Evolutionary conservation across 2,113 vertebrate genomes (phyloP), one percentile per base, ranked within the genome.

Genomic region (Chaetura pelagica): DNA sequence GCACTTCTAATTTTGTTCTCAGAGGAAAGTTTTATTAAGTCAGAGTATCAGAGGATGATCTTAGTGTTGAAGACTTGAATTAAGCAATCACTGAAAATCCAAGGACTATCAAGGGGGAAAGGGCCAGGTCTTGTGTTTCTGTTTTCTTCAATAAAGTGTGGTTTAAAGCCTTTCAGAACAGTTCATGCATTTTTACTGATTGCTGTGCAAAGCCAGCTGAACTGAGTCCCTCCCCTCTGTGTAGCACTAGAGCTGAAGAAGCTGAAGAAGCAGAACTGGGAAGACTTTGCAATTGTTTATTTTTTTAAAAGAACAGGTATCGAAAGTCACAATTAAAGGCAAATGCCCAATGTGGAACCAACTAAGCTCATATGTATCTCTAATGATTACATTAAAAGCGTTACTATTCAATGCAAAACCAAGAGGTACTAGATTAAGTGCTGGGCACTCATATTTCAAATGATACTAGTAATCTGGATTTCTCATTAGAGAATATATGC

Each of bases 391-490:
- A 68, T 97, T 97, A 96, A 98, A 97, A 88, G 55, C 61, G 57
- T 90, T 96, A 90, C 86, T 95, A 58, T 92, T 97, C 95, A 93
- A 84, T 96, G 92, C 75, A 96, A 97, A 98, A 97, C 42, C 95
- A 98, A 98, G 98, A 73, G 63, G 93, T 42, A 63, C 74, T 84
- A 92, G 93, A 97, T 98, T 97, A 97, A 97, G 96, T 97, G 96
- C 82, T 81, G 97, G 98, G 97, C 97, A 97, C 96, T 98, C 95
- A 94, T 96, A 92, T 98, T 98, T 98, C 97, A 98, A 97, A 97
- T 97, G 97, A 98, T 98, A 97, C 96, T 98, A 96, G 96, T 96
- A 97, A 98, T 98, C 98, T 99, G 98, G 97, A 98, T 98, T 98
- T 98, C 98, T 98, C 98, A 98, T 99, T 98, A 99, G 34, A 94